phyloP scores from a whole-genome alignment of 30 jellyfish, hydroid and myxozoan genomes.

The Catostylus mosaicus region DNA sequence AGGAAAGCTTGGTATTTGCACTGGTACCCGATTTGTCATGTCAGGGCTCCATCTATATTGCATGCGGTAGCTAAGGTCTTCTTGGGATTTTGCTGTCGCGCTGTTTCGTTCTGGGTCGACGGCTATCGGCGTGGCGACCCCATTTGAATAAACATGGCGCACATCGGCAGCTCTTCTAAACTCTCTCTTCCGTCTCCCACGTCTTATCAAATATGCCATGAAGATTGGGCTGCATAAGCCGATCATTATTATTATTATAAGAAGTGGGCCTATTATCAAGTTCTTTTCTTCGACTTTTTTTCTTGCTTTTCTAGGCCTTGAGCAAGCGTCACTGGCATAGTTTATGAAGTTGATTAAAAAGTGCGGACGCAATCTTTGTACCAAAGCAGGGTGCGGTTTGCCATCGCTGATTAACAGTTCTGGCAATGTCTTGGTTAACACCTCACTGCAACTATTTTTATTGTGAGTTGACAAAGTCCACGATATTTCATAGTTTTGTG shows the following conservation, averaged over 20 bases:
- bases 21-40: slow-evolving; percentile 42
- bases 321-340: slow-evolving; percentile 35
- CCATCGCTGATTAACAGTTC: slow-evolving; percentile 2
- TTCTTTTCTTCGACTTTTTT: not conserved
- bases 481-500: slow-evolving; percentile 13
- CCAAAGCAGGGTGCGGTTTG: slow-evolving; percentile 38
- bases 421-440: slow-evolving; percentile 42
- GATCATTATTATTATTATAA: slow-evolving; percentile 38
- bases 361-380: slow-evolving; percentile 23
- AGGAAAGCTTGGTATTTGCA: slow-evolving; percentile 53
- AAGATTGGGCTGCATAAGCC: slow-evolving; percentile 72
- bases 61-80: slow-evolving; percentile 16
- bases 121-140: slow-evolving; percentile 49
- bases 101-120: slow-evolving; percentile 34
- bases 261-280: slow-evolving; percentile 62
- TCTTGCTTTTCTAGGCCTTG: slow-evolving; percentile 4
- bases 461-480: slow-evolving; percentile 57
- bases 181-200: slow-evolving; percentile 62
- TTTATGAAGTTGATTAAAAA: slow-evolving; percentile 23
- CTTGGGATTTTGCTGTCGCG: slow-evolving; percentile 26
- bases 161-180: slow-evolving; percentile 47
- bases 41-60: slow-evolving; percentile 77
- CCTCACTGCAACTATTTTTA: slow-evolving; percentile 50
- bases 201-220: slow-evolving; percentile 56
- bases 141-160: slow-evolving; percentile 58